These are phyloP conservation scores for Nibea albiflora DNA, from an alignment of 2,113 vertebrate genomes.

Conservation along the genomic window DNA sequence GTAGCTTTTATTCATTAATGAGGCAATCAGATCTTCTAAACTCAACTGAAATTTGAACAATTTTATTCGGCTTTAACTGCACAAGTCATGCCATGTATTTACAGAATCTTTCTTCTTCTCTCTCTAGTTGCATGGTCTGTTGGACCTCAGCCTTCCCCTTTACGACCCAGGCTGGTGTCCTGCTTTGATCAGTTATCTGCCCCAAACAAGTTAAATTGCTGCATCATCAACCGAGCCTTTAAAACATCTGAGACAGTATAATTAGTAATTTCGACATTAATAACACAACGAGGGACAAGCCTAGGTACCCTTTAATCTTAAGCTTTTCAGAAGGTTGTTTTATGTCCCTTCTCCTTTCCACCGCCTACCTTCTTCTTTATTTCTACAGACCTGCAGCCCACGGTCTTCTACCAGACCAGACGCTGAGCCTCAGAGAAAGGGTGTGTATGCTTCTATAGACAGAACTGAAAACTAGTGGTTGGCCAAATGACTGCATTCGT, in stretches of 20 bases:
- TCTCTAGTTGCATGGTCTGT: background rate
- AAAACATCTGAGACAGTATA: constrained; percentile 78
- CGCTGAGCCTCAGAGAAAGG: constrained; percentile 62
- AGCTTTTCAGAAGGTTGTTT: constrained; percentile 63
- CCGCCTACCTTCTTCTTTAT: constrained; percentile 63
- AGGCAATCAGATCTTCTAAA: background rate
- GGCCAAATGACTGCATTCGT: constrained; percentile 31
- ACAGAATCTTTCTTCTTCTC: background rate
- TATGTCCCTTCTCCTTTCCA: constrained; percentile 62
- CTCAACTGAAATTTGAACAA: background rate
- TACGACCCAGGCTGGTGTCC: constrained; percentile 41
- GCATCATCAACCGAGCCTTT: constrained; percentile 73
- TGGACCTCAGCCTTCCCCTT: constrained; percentile 29
- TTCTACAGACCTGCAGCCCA: constrained; percentile 72
- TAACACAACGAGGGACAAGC: constrained; percentile 73
- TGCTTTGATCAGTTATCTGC: constrained; percentile 81
- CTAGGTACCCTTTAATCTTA: constrained; percentile 81
- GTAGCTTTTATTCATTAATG: background rate
- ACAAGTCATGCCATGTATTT: background rate
- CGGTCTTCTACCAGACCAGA: constrained; percentile 58
- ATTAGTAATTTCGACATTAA: constrained; percentile 83
- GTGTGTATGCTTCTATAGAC: constrained; percentile 61
- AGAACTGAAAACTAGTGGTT: constrained; percentile 59
- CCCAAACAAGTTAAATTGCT: constrained; percentile 79
- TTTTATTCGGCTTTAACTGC: background rate